These are phyloP conservation scores for Siphonodentalium dalli DNA, from an alignment of 2,888 invertebrate genomes.

Conservation along the genomic window DNA sequence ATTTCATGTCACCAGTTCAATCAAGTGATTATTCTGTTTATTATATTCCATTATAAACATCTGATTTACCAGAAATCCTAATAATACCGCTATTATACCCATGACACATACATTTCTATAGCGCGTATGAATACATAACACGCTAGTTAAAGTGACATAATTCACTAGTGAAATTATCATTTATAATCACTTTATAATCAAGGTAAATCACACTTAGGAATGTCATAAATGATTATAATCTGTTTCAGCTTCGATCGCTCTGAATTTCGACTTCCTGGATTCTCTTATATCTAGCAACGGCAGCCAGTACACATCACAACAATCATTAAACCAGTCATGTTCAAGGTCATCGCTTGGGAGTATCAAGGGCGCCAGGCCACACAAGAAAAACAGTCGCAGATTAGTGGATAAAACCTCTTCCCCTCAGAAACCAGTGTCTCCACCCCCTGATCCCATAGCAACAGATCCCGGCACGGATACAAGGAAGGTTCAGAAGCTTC, in stretches of 20 bases:
- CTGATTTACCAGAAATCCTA: no score
- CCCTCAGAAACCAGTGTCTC: no score
- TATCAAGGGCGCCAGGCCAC: slow-evolving; percentile 16
- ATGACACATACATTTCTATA: no score
- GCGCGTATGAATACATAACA: no score
- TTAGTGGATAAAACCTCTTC: slow-evolving; percentile 2
- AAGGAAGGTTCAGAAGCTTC: slow-evolving; percentile 6
- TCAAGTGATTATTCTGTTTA: no score
- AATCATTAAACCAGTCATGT: slow-evolving; percentile 45
- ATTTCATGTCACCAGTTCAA: no score
- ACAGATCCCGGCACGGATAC: slow-evolving; percentile 10
- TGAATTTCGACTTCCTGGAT: slow-evolving; percentile 55
- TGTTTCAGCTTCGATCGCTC: slow-evolving; percentile 34
- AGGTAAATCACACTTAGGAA: no score
- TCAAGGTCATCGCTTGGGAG: slow-evolving; percentile 44
- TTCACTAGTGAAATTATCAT: no score
- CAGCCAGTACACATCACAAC: slow-evolving; percentile 42
- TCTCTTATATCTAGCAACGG: slow-evolving; percentile 41
- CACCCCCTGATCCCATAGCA: neutral
- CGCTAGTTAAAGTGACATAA: no score
- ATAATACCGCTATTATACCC: no score
- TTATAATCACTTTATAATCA: no score
- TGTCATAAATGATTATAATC: neutral
- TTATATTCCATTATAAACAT: no score
- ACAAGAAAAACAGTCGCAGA: slow-evolving; percentile 21